Conservation (phyloP, 1,140 invertebrate species). For the Caenorhabditis inopinata region DNA sequence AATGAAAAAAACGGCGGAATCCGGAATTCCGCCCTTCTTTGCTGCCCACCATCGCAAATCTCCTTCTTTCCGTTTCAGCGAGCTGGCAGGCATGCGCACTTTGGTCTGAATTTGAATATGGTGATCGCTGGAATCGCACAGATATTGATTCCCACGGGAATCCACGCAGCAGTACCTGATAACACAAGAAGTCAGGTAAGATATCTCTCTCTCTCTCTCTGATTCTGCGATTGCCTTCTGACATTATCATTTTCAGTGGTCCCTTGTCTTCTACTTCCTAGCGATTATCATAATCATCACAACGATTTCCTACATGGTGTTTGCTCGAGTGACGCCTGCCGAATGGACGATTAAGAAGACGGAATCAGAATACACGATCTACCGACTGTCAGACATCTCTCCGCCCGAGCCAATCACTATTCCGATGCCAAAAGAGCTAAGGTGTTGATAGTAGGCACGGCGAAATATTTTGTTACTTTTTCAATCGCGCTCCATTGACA, state of each 20-base stretch:
- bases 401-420: slow-evolving; percentile 10
- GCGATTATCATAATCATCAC: slow-evolving; percentile 32
- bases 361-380: slow-evolving; percentile 6
- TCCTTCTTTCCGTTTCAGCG: slow-evolving; percentile 18
- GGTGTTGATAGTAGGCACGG: neutral
- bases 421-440: slow-evolving; percentile 3
- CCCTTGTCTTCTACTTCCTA: slow-evolving; percentile 39
- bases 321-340: slow-evolving; percentile 25
- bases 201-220: neutral
- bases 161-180: slow-evolving; percentile 32
- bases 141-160: slow-evolving; percentile 36
- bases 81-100: slow-evolving; percentile 35
- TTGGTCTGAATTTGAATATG: slow-evolving; percentile 37
- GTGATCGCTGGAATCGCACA: slow-evolving; percentile 38
- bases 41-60: no score
- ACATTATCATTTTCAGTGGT: slow-evolving; percentile 36
- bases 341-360: slow-evolving; percentile 36
- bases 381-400: neutral
- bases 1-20: no score
- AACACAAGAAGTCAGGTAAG: slow-evolving; percentile 35
- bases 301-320: slow-evolving; percentile 18
- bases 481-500: no score
- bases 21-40: no score
- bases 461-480: neutral
- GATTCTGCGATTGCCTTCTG: neutral